Evolutionary conservation across 2,113 vertebrate species (phyloP).

Genomic region (Poeciliopsis prolifica): DNA sequence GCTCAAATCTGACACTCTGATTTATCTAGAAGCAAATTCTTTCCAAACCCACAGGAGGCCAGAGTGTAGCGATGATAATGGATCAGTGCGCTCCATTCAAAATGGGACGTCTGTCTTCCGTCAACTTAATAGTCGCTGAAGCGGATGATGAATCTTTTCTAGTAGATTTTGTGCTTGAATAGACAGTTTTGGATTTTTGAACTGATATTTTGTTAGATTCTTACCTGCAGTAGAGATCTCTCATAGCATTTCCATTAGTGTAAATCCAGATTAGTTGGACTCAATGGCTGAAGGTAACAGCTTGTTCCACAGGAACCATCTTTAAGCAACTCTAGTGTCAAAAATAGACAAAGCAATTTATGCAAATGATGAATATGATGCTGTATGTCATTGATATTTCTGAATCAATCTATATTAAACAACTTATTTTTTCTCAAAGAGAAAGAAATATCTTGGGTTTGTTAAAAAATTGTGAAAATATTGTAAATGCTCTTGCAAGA

Average conservation of each 20-base stretch:
- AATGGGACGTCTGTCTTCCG: neutral
- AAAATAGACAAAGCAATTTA: neutral
- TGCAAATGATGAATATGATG: neutral
- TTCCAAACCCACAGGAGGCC: constrained; percentile 15
- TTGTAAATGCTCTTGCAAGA: neutral
- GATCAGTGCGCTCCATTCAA: constrained; percentile 11
- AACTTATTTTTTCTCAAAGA: too few species aligned
- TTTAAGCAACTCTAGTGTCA: neutral
- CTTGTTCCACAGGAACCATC: neutral
- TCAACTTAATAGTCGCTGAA: neutral
- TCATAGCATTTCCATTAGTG: neutral
- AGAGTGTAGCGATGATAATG: constrained; percentile 14
- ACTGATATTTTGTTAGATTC: neutral
- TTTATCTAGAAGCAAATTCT: constrained; percentile 25
- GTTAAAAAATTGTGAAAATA: neutral
- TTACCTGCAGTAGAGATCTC: neutral
- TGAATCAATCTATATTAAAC: neutral
- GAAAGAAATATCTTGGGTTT: too few species aligned
- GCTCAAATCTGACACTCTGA: constrained; percentile 17
- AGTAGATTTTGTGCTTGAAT: constrained; percentile 12
- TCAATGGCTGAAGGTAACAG: neutral
- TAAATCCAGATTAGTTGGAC: neutral
- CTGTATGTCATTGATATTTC: neutral
- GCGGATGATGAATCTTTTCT: constrained; percentile 13
- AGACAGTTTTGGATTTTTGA: neutral